Percentiles rank a stretch among this genome's conserved stretches.
phyloP scores from a whole-genome alignment of 2,888 invertebrate species.

The Yponomeuta evonymella region DNA sequence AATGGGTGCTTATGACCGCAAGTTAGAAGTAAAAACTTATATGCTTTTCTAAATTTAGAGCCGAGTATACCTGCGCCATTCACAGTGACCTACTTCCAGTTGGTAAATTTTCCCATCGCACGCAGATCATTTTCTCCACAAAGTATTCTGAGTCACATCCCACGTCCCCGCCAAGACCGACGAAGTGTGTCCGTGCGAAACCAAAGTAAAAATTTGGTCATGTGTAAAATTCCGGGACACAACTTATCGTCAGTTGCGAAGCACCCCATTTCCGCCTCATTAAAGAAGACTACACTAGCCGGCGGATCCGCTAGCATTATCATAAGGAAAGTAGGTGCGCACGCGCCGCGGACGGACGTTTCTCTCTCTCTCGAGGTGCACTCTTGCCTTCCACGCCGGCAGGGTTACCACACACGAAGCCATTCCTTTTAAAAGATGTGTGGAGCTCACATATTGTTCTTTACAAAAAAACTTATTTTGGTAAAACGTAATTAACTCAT shows the following conservation, averaged over 20 bases:
- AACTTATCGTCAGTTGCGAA: neutral
- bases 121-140: too few relatives aligned
- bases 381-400: neutral
- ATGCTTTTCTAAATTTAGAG: too few relatives aligned
- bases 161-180: too few relatives aligned
- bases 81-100: too few relatives aligned
- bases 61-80: too few relatives aligned
- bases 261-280: neutral
- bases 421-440: neutral
- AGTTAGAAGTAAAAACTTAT: too few relatives aligned
- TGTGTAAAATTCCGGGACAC: neutral
- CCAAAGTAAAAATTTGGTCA: too few relatives aligned
- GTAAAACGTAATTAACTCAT: too few relatives aligned
- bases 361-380: neutral
- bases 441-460: neutral
- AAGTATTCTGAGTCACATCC: too few relatives aligned
- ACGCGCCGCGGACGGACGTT: neutral
- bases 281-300: neutral
- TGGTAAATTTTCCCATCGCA: too few relatives aligned
- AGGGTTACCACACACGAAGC: neutral
- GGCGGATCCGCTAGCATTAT: slow-evolving; percentile 6
- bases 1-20: too few relatives aligned
- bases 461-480: neutral
- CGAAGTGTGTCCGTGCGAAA: too few relatives aligned
- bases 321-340: slow-evolving; percentile 2